Evolutionary conservation across 92 coral and sea anemone genomes (phyloP).

Genomic region (Palythoa caribaeorum): DNA sequence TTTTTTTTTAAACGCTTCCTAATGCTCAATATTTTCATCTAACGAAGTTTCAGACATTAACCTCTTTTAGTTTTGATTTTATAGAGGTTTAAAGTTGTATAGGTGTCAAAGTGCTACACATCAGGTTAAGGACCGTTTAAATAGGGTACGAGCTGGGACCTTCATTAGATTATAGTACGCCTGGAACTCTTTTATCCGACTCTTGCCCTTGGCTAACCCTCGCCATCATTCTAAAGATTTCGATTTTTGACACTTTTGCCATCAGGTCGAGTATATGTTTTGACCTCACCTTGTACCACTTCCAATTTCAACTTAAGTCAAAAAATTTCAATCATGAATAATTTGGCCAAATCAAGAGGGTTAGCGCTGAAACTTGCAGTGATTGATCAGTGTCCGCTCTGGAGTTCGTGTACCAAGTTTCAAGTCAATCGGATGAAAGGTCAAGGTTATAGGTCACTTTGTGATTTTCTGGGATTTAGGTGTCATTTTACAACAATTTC

Average conservation of each 20-base stretch:
- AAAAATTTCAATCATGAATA: not conserved
- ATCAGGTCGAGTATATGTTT: not conserved
- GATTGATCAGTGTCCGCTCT: constrained; percentile 4
- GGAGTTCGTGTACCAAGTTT: not conserved
- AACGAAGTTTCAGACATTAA: not conserved
- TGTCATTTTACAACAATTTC: not conserved
- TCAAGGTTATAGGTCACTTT: constrained; percentile 19
- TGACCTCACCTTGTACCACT: not conserved
- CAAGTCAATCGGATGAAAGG: constrained; percentile 1
- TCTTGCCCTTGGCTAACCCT: too few species aligned
- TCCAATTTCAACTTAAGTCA: not conserved
- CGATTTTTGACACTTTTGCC: not conserved
- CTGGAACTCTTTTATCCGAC: too few species aligned
- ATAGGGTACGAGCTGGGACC: not conserved
- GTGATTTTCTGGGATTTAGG: constrained; percentile 15
- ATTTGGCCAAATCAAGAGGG: not conserved
- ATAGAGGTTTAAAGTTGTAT: not conserved
- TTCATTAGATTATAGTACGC: not conserved
- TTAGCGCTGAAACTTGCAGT: constrained; percentile 11
- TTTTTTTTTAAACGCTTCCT: not conserved
- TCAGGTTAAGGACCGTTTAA: not conserved
- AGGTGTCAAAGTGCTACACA: too few species aligned
- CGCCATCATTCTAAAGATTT: too few species aligned
- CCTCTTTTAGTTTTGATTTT: constrained; percentile 1
- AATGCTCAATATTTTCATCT: not conserved